Percentiles rank a stretch among this genome's conserved stretches.
Evolutionary conservation across 2,797 vertebrate species (phyloP).

Genomic region (Lepilemur septentrionalis): DNA sequence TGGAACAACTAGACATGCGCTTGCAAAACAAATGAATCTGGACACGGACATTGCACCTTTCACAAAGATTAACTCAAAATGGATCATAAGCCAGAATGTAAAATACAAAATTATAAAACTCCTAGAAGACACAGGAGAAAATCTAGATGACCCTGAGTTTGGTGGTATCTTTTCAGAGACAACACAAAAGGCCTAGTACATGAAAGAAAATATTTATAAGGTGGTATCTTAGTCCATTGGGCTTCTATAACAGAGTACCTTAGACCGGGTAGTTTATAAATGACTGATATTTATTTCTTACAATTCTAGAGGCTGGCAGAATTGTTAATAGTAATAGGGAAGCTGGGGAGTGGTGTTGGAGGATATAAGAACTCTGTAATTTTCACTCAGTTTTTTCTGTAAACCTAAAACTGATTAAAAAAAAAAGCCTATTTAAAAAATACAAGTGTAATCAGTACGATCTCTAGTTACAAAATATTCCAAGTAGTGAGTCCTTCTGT

Average conservation of each 20-base stretch:
- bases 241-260: not conserved
- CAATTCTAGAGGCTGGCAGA: not conserved
- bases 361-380: not conserved
- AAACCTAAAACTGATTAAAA: not conserved
- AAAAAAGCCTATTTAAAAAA: not conserved
- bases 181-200: not conserved
- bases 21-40: not conserved
- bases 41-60: not conserved
- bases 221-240: too few relatives aligned
- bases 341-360: fast-evolving
- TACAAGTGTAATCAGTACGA: not conserved
- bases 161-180: not conserved
- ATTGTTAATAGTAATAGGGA: not conserved
- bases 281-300: not conserved
- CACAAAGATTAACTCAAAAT: not conserved
- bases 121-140: not conserved
- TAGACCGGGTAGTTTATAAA: not conserved
- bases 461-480: not conserved
- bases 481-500: not conserved
- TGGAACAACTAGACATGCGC: not conserved
- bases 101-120: not conserved
- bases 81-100: not conserved
- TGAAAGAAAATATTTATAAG: not conserved
- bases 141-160: not conserved
- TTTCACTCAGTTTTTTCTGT: not conserved